These are phyloP conservation scores for Helogale parvula DNA, from an alignment of 2,113 vertebrate genomes.

Conservation along the genomic window DNA sequence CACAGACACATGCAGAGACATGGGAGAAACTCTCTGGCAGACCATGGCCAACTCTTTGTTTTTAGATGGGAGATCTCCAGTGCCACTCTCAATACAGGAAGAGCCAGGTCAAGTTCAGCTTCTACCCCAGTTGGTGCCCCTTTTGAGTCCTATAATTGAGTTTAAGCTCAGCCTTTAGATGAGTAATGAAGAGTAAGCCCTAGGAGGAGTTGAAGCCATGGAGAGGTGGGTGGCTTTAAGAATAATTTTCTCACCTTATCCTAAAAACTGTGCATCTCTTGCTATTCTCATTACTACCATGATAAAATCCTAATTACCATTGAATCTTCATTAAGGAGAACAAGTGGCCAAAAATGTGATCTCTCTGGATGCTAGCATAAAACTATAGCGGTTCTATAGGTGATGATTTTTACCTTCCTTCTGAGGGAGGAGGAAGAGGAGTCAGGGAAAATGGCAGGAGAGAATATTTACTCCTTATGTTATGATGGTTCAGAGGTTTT, in stretches of 20 bases:
- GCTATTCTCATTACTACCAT: background rate
- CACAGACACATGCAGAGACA: background rate
- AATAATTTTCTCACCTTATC: background rate
- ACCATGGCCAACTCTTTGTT: background rate
- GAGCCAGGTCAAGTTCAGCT: background rate
- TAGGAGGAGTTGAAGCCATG: background rate
- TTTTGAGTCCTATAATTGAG: background rate
- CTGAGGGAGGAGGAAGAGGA: background rate
- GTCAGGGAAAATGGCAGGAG: background rate
- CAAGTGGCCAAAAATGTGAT: background rate
- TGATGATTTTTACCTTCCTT: background rate
- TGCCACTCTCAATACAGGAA: background rate
- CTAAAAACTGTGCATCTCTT: background rate
- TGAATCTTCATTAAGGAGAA: background rate
- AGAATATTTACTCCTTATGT: background rate
- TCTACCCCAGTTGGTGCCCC: background rate
- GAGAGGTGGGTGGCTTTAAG: background rate
- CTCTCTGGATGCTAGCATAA: background rate
- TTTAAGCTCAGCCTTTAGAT: background rate
- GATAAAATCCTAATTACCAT: constrained; percentile 36
- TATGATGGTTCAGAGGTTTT: background rate
- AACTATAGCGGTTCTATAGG: background rate
- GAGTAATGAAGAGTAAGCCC: background rate
- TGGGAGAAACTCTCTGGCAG: background rate
- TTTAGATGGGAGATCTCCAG: background rate